phyloP scores from a whole-genome alignment of 35 echinoderm and acorn worm genomes.

The Nesometra sesokonis region DNA sequence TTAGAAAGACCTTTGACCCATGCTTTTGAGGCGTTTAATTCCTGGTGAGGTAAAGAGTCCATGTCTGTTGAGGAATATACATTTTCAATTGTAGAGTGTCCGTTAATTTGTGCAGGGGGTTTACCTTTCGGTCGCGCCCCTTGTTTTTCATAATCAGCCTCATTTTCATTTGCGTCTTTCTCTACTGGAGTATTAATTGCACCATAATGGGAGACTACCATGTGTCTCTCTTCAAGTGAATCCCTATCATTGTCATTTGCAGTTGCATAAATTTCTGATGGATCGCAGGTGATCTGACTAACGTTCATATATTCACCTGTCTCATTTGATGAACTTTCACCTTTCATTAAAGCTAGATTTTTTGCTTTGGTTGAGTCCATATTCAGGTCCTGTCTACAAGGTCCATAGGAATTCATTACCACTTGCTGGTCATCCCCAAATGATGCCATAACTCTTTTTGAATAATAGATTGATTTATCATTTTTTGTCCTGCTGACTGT shows the following conservation, averaged over 20 bases:
- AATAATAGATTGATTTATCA: neutral
- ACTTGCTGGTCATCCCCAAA: neutral
- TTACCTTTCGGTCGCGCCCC: neutral
- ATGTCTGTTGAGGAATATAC: neutral
- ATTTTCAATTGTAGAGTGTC: neutral
- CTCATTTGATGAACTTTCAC: neutral
- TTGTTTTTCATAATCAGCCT: neutral
- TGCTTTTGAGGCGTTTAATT: neutral
- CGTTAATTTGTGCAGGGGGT: neutral
- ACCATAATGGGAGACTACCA: neutral
- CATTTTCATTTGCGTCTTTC: neutral
- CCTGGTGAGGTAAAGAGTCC: neutral
- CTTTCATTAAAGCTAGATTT: neutral
- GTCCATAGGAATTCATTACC: neutral
- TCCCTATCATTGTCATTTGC: neutral
- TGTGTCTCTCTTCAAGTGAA: neutral
- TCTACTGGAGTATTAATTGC: neutral
- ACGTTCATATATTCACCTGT: neutral
- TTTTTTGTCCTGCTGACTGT: neutral
- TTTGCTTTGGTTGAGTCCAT: neutral
- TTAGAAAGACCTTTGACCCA: neutral
- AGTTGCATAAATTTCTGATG: neutral
- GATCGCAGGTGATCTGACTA: neutral
- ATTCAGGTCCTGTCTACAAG: neutral
- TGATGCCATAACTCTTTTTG: neutral